Base-by-base conservation (phyloP, 2,113 vertebrate species). In the Passer domesticus region DNA sequence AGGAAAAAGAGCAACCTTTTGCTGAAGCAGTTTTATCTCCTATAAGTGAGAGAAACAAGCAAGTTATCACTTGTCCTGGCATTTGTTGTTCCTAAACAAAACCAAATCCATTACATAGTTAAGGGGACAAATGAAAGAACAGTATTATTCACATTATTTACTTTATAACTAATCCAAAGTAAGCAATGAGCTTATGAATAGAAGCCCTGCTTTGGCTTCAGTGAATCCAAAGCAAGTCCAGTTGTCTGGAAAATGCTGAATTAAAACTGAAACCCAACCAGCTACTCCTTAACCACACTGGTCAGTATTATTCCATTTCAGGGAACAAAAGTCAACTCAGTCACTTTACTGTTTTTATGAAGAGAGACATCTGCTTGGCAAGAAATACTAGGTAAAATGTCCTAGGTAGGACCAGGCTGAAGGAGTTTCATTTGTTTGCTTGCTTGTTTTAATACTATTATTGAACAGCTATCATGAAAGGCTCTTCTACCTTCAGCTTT, bases 161-260 rank as follows among this genome's bases (percentile, higher is more conserved):
- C 72, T 74, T 90, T 76, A 87, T 41, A 72, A 25, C n/a, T 43
- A 88, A 91, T 76, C 85, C 88, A 93, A 95, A 85, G 30, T 46
- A 94, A 92, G 59, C 88, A 86, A 50, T 7, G 75, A 90, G 13
- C 11, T 83, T 87, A 87, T 73, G 83, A 96, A 93, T 25, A 85
- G 70, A 28, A 90, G 82, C 8, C 25, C 28, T 41, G 37, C 75
- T 85, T 75, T 60, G 28, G 41, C 63, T 87, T 64, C 78, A 84
- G 33, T 39, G 66, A 92, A 82, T 43, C 62, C 41, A 76, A 58
- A 49, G 53, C 37, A 85, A 90, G 46, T 21, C 7, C 31, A 41
- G 53, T 87, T 62, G 63, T 30, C 50, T 88, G 43, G 63, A 58
- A 95, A 85, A 58, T 13, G 50, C 37, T 83, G 85, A 94, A 89